These are phyloP conservation scores for Andinoacara biseriatus DNA, from an alignment of 2,113 vertebrate species.

Conservation along the genomic window DNA sequence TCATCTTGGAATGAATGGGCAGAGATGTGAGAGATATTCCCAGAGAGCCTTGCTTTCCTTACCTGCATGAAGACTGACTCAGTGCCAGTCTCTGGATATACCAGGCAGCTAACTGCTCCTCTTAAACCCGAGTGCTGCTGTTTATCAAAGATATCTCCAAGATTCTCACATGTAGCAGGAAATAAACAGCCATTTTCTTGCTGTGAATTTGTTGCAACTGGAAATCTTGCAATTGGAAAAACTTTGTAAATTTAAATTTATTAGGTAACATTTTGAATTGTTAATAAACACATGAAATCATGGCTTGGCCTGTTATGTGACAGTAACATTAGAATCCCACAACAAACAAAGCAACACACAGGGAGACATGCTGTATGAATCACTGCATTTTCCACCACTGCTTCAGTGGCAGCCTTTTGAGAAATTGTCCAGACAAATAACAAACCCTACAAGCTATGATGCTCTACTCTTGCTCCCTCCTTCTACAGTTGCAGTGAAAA, in stretches of 20 bases:
- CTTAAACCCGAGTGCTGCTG: neutral
- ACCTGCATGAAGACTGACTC: neutral
- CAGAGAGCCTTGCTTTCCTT: neutral
- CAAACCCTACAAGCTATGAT: constrained; percentile 17
- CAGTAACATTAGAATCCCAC: neutral
- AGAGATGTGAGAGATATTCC: neutral
- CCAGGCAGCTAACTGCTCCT: neutral
- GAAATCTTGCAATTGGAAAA: neutral
- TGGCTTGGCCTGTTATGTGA: neutral
- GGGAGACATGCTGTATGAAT: constrained; percentile 26
- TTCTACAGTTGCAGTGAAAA: constrained; percentile 12
- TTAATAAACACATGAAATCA: neutral
- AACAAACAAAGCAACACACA: neutral
- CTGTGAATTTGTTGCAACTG: neutral
- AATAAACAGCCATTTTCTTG: neutral
- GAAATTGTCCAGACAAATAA: constrained; percentile 45
- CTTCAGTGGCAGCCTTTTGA: constrained; percentile 32
- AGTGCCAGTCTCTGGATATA: neutral
- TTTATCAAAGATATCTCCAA: neutral
- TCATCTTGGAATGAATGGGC: constrained; percentile 2
- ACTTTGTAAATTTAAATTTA: neutral
- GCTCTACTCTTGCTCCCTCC: neutral
- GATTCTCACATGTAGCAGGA: neutral
- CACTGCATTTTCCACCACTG: constrained; percentile 34
- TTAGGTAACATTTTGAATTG: neutral